Evolutionary conservation across 2,888 invertebrate genomes (phyloP), one percentile per base, ranked within the genome.

Genomic region (Lithosia quadra): DNA sequence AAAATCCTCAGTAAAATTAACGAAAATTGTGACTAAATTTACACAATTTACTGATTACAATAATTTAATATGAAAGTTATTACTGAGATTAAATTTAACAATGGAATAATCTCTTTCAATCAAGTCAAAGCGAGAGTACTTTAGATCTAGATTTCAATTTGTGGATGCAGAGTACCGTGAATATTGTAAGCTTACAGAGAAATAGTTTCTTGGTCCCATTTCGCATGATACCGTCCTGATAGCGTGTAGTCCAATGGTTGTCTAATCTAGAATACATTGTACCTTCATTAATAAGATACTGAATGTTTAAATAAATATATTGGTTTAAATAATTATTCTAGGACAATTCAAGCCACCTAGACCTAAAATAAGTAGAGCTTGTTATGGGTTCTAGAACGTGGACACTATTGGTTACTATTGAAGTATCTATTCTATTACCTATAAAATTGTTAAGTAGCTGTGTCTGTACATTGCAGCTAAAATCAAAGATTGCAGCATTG

Each of bases 241-340:
- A 55, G 75, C 77, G 77, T 81, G 81, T 57, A 18, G 28, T 53
- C 65, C 59, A 57, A 61, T 68, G 49, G 57, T 49, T 63, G 69
- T 55, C 71, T 75, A 74, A 78, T 80, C 73, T 77, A 71, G 80
- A 80, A 82, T 83, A 78, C 70, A 78, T 78, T 76, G 74, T 72
- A 79, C 59, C 33, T 59, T 76, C 72, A 78, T 81, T 78, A 83
- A 82, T 84, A 80, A 75, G 75, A 72, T 77, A 73, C 18, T 49
- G 49, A n/a, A 49, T n/a, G 49, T n/a, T n/a, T n/a, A 49, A 49
- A 49, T n/a, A 43, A 2, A 49, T 49, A 9, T 8, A 4, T 43
- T 7, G 36, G 39, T 39, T 4, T 39, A 39, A n/a, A n/a, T n/a
- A n/a, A n/a, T n/a, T n/a, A n/a, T n/a, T n/a, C n/a, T n/a, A n/a